These are phyloP conservation scores for Huso huso DNA, from an alignment of 2,797 vertebrate species.

Conservation along the genomic window DNA sequence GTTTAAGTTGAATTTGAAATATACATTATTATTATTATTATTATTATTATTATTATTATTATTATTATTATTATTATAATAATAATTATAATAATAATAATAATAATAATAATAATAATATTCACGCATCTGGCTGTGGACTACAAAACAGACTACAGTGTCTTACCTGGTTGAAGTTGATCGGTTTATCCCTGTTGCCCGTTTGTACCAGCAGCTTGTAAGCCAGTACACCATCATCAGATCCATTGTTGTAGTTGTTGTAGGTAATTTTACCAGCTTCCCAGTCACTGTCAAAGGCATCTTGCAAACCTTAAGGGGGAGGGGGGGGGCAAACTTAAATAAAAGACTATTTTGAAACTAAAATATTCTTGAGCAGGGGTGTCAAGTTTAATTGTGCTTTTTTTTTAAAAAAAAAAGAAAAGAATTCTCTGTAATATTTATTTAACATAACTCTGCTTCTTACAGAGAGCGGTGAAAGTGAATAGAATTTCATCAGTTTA, in stretches of 20 bases:
- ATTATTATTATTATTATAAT: no score
- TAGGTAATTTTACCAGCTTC: slow-evolving; percentile 78
- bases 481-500: slow-evolving; percentile 68
- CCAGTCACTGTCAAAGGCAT: slow-evolving; percentile 91
- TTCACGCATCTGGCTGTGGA: no score
- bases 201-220: slow-evolving; percentile 96
- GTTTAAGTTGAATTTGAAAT: no score
- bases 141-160: no score
- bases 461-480: slow-evolving; percentile 51
- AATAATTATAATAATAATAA: no score
- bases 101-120: no score
- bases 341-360: no score
- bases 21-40: no score
- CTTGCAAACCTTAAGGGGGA: slow-evolving; percentile 74
- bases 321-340: slow-evolving; percentile 1
- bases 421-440: background rate
- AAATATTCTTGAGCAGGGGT: no score
- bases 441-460: slow-evolving; percentile 55
- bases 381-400: no score
- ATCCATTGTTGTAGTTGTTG: slow-evolving; percentile 83
- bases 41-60: no score
- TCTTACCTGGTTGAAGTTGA: slow-evolving; percentile 80
- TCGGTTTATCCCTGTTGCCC: slow-evolving; percentile 82
- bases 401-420: background rate
- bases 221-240: slow-evolving; percentile 84